Base-by-base conservation (phyloP, 2,113 vertebrate species). In the Alouatta palliata region DNA sequence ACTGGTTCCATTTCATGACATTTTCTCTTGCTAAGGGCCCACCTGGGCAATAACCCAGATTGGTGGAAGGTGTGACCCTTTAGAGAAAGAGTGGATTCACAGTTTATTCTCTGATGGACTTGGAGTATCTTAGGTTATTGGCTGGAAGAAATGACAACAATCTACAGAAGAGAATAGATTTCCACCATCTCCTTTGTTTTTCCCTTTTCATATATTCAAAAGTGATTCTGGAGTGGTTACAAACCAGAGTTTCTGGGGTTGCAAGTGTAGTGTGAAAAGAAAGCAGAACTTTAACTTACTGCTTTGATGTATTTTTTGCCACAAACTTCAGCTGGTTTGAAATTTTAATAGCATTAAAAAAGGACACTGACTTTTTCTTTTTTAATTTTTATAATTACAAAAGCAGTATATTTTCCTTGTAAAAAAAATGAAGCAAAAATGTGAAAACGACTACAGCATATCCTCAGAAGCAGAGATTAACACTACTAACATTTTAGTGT, bases 281-380 rank as follows among this genome's bases (percentile, higher is more conserved):
- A 86, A 94, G 9, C 16, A 82, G 54, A 79, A 87, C 8, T 87
- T 79, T 52, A 20, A 20, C 64, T 87, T 40, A 30, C 30, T 87
- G 68, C 35, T 86, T 86, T 79, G 20, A 52, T 76, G 49, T 79
- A 25, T n/a, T 82, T 70, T 95, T 56, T 66, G 25, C 16, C 43
- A 81, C 49, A 49, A 88, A 77, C 73, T 66, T 84, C 64, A 87
- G n/a, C 32, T 68, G 70, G 64, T 56, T 81, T 35, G 35, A 54
- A 56, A 70, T 95, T 61, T 52, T 93, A 84, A 68, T 66, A 86
- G 70, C 54, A 81, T 86, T 80, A 27, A 86, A 93, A 73, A 37
- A 76, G 20, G 37, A 84, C 32, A 19, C 2, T 81, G 54, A 70
- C 17, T 75, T 88, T 79, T 70, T 61, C 75, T 52, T 70, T 61